phyloP scores from a whole-genome alignment of 2,113 vertebrate genomes.

The Lophotis ruficrista region DNA sequence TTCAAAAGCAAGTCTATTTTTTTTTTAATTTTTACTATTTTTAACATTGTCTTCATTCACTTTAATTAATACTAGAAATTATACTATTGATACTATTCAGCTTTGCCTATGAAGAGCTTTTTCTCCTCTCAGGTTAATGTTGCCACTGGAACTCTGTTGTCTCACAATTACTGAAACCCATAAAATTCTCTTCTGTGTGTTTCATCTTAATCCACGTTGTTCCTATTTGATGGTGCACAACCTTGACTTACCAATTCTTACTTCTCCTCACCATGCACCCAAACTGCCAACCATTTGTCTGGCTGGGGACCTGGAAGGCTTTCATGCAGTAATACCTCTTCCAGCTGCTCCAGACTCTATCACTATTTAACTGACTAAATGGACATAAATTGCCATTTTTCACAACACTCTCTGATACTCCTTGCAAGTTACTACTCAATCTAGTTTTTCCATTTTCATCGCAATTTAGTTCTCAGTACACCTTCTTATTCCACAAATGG shows the following conservation, averaged over 20 bases:
- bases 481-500: neutral
- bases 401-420: neutral
- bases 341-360: neutral
- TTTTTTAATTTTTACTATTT: conserved; percentile 29
- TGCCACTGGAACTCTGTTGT: conserved; percentile 13
- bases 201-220: neutral
- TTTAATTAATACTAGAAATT: neutral
- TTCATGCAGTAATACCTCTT: neutral
- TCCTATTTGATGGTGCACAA: conserved; percentile 9
- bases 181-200: neutral
- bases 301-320: neutral
- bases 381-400: neutral
- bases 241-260: neutral
- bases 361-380: neutral
- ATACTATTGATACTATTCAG: neutral
- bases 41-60: neutral
- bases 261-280: neutral
- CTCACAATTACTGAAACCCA: conserved; percentile 45
- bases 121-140: conserved; percentile 26
- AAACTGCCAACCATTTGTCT: neutral
- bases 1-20: neutral
- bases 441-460: neutral
- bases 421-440: neutral
- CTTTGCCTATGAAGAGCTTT: conserved; percentile 6
- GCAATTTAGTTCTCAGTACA: neutral